Conservation (phyloP, 2,797 vertebrate species). For the Selene dorsalis region DNA sequence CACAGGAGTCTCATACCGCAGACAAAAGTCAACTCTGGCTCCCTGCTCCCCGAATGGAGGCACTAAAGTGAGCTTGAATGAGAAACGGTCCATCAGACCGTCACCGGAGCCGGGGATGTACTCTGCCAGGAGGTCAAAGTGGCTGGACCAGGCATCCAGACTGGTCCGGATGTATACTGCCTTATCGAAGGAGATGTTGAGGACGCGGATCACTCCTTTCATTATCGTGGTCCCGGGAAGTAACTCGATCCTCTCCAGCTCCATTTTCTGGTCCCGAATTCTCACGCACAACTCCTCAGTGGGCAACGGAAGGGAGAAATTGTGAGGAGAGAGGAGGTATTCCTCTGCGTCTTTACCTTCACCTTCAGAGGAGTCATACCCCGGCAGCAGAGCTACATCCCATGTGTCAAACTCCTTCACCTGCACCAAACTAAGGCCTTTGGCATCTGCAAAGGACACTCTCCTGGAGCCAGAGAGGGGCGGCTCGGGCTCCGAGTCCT, state of each 20-base stretch:
- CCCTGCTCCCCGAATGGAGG: conserved; percentile 89
- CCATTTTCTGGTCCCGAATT: conserved; percentile 87
- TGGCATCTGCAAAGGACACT: conserved; percentile 95
- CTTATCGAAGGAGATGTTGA: conserved; percentile 93
- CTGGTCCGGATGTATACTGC: conserved; percentile 90
- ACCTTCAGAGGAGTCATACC: conserved; percentile 68
- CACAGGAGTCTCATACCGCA: conserved; percentile 91
- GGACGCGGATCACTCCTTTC: conserved; percentile 90
- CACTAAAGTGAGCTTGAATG: conserved; percentile 91
- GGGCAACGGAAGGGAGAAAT: conserved; percentile 84
- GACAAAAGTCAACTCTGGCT: conserved; percentile 92
- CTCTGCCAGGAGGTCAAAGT: conserved; percentile 93
- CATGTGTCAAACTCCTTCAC: conserved; percentile 93
- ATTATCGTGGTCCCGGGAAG: conserved; percentile 88
- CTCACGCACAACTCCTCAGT: conserved; percentile 84
- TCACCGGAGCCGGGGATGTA: conserved; percentile 90
- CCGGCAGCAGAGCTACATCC: conserved; percentile 83
- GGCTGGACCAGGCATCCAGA: conserved; percentile 90
- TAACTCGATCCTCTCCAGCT: conserved; percentile 87
- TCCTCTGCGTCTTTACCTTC: conserved; percentile 82
- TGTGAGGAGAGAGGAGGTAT: conserved; percentile 84
- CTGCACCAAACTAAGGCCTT: conserved; percentile 92
- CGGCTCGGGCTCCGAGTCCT: conserved; percentile 85
- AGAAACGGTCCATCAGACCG: conserved; percentile 90
- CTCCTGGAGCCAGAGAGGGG: conserved; percentile 83